These are phyloP conservation scores for Drosophila pruinosa DNA, from an alignment of 1,140 invertebrate genomes.

Conservation along the genomic window DNA sequence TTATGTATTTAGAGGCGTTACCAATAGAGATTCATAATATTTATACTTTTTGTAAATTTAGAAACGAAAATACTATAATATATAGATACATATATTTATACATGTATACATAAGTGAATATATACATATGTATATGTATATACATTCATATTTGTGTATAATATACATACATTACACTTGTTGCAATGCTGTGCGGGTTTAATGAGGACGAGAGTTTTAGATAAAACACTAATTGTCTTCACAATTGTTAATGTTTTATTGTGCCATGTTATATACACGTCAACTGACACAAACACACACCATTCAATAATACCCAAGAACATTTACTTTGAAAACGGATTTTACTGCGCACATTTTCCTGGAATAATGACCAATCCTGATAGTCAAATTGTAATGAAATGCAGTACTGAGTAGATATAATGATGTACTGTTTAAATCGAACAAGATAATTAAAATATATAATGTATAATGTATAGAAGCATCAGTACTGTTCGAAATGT, in stretches of 20 bases:
- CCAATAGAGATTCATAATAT: constrained; percentile 41
- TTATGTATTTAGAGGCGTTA: constrained; percentile 50
- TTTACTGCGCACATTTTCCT: too few relatives aligned
- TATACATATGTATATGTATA: constrained; percentile 23
- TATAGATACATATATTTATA: constrained; percentile 37
- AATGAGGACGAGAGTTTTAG: constrained; percentile 17
- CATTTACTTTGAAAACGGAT: not conserved
- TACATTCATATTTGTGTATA: constrained; percentile 1
- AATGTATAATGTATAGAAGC: not conserved
- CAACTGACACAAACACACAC: constrained; percentile 17
- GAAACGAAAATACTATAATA: constrained; percentile 20
- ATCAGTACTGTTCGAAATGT: constrained; percentile 16
- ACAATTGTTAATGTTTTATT: constrained; percentile 64
- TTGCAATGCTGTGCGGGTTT: constrained; percentile 59
- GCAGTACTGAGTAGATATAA: constrained; percentile 14
- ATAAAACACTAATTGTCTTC: constrained; percentile 39
- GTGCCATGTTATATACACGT: constrained; percentile 31
- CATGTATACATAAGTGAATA: constrained; percentile 19
- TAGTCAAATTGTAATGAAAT: constrained; percentile 1
- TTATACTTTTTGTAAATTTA: constrained; percentile 71
- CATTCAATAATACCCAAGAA: constrained; percentile 3
- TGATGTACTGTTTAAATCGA: constrained; percentile 4
- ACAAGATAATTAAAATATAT: not conserved
- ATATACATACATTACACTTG: constrained; percentile 28
- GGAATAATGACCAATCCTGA: not conserved